Evolutionary conservation across 2,888 invertebrate genomes (phyloP).

Genomic region (Branchellion lobata): DNA sequence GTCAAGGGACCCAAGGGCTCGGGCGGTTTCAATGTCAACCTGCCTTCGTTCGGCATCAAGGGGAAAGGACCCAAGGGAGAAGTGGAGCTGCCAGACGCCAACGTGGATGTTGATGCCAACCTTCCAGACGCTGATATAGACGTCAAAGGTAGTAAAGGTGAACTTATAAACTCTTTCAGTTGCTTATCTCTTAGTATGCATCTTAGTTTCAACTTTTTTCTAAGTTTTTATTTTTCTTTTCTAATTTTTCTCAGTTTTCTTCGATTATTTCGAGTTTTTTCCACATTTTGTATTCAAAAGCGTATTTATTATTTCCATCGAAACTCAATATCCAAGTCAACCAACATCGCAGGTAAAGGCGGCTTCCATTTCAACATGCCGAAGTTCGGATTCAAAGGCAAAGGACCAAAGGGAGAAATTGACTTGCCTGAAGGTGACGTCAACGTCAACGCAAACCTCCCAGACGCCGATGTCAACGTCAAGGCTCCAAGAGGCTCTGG

Average conservation of each 20-base stretch:
- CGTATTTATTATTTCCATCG: no score
- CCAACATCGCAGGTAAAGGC: background rate
- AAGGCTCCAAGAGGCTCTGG: constrained; percentile 20
- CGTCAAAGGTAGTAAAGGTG: constrained; percentile 21
- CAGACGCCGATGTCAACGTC: constrained; percentile 17
- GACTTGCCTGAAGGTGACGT: constrained; percentile 17
- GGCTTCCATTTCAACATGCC: constrained; percentile 30
- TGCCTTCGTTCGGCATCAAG: constrained; percentile 35
- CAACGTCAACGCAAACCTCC: background rate
- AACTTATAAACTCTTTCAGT: background rate
- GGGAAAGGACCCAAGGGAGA: constrained; percentile 35
- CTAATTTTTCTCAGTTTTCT: no score
- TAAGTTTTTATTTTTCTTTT: no score
- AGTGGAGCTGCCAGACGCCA: constrained; percentile 24
- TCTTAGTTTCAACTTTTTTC: no score
- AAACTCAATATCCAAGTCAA: no score
- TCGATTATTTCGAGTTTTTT: no score
- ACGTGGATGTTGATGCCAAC: constrained; percentile 3
- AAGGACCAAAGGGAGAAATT: constrained; percentile 30
- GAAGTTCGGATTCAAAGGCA: constrained; percentile 24
- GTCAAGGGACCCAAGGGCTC: constrained; percentile 40
- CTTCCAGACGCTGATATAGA: constrained; percentile 27
- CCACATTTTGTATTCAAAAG: no score
- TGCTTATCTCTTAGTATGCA: no score
- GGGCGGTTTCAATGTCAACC: constrained; percentile 17